Percentiles rank a stretch among this genome's conserved stretches.
phyloP scores from a whole-genome alignment of 2,113 vertebrate genomes.

The Neolamprologus sp. region DNA sequence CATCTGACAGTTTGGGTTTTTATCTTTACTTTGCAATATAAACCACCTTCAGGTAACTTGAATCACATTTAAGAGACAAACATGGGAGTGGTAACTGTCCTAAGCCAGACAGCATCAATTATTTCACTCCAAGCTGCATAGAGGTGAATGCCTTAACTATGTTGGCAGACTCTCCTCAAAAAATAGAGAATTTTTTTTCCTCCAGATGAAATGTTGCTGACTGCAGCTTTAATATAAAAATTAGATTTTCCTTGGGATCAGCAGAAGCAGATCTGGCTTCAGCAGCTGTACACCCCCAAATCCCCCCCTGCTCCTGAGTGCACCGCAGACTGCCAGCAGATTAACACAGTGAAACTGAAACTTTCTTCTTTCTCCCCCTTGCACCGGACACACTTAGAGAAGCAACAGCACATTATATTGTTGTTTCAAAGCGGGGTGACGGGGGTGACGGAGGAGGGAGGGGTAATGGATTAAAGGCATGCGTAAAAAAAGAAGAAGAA shows the following conservation, averaged over 20 bases:
- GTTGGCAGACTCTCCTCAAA: not conserved
- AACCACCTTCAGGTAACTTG: not conserved
- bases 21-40: not conserved
- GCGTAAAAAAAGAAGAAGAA: not conserved
- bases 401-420: not conserved
- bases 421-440: not conserved
- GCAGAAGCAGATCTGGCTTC: slow-evolving; percentile 23
- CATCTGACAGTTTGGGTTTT: not conserved
- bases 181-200: fast-evolving
- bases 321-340: not conserved
- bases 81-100: not conserved
- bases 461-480: not conserved
- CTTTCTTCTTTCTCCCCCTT: slow-evolving; percentile 31
- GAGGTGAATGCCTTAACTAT: not conserved
- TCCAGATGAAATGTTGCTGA: not conserved
- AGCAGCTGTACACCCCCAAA: slow-evolving; percentile 1
- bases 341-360: slow-evolving; percentile 31
- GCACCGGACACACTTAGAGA: not conserved
- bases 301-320: slow-evolving; percentile 6
- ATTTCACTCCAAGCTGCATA: not conserved
- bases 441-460: not conserved
- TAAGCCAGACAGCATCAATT: not conserved
- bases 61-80: not conserved
- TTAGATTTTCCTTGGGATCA: slow-evolving; percentile 35
- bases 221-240: slow-evolving; percentile 1